A percentile compares a stretch with the other conserved stretches of the same genome.
These are phyloP conservation scores for Oostethus manadensis DNA, from an alignment of 2,113 vertebrate species.

Conservation along the genomic window DNA sequence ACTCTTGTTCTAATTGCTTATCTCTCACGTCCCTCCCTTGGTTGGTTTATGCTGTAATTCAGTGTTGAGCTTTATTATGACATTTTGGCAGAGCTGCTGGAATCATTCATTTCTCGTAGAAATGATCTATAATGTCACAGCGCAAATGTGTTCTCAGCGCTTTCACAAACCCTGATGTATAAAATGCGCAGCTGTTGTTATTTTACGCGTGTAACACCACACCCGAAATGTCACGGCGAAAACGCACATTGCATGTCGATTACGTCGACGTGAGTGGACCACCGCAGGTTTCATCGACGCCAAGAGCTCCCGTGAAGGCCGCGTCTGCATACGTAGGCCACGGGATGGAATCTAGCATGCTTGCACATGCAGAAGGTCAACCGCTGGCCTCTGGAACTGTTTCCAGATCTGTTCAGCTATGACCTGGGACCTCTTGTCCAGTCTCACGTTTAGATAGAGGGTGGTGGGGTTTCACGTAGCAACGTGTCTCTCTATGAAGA, in stretches of 20 bases:
- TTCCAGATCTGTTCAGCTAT: not conserved
- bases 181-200: conserved; percentile 3
- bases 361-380: not conserved
- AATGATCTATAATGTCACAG: no score
- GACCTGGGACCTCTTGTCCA: not conserved
- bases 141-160: not conserved
- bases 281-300: not conserved
- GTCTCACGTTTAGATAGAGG: not conserved
- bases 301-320: not conserved
- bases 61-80: no score
- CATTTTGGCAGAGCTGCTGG: no score
- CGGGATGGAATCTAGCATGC: no score
- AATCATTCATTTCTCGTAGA: no score
- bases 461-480: not conserved
- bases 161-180: not conserved
- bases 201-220: not conserved
- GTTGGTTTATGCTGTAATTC: no score
- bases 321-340: not conserved
- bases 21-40: no score
- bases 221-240: not conserved
- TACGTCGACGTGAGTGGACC: not conserved
- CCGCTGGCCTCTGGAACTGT: no score
- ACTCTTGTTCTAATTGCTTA: no score
- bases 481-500: no score
- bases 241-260: not conserved